Evolutionary conservation across 2,888 invertebrate genomes (phyloP).

Genomic region (Drosophila dives): DNA sequence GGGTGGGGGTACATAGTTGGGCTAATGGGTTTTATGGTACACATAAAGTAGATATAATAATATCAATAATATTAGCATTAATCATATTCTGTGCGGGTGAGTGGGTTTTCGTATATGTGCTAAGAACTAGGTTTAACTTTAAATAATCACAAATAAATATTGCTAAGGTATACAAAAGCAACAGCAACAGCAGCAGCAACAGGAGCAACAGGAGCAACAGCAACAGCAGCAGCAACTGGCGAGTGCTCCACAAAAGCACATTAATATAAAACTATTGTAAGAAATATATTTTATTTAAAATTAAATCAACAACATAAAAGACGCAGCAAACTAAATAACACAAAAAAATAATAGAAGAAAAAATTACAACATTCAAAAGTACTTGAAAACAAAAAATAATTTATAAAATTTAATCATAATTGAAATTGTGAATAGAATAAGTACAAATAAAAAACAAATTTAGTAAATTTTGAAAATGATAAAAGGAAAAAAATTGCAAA

Average conservation of each 20-base stretch:
- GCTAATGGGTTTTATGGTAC: conserved; percentile 36
- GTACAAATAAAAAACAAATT: conserved; percentile 24
- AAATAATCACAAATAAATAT: conserved; percentile 77
- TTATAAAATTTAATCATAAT: conserved; percentile 8
- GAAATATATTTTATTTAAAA: conserved; percentile 58
- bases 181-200: conserved; percentile 29
- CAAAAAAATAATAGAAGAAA: conserved; percentile 41
- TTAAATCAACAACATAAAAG: conserved; percentile 80
- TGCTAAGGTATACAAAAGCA: conserved; percentile 57
- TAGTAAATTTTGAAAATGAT: conserved; percentile 28
- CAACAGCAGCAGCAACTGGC: conserved; percentile 2
- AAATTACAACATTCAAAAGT: conserved; percentile 20
- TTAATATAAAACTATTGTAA: conserved; percentile 59
- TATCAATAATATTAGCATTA: conserved; percentile 35
- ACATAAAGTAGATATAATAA: conserved; percentile 26
- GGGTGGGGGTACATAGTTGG: conserved; percentile 6
- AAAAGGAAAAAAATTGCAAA: conserved; percentile 41
- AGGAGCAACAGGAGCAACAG: conserved; percentile 10
- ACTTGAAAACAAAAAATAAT: conserved; percentile 13
- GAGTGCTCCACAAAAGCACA: conserved; percentile 35
- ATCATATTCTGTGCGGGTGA: conserved; percentile 14
- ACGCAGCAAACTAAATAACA: conserved; percentile 56
- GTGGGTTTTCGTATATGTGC: conserved; percentile 25
- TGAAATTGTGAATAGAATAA: conserved; percentile 22
- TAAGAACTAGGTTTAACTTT: conserved; percentile 62